These are phyloP conservation scores for Anagyrus pseudococci DNA, from an alignment of 2,888 invertebrate genomes.

Conservation along the genomic window DNA sequence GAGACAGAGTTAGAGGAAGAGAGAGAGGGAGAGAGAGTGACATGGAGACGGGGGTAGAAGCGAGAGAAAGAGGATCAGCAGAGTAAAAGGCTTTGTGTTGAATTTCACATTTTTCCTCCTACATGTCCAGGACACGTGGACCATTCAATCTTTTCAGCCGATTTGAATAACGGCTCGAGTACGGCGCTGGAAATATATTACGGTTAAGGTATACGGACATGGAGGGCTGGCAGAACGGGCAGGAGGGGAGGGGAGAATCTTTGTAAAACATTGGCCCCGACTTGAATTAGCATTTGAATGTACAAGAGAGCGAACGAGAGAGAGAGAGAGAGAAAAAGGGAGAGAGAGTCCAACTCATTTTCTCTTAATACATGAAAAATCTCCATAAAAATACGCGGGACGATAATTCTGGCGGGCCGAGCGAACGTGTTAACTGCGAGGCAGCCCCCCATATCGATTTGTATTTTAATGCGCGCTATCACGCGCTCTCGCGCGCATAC, in stretches of 20 bases:
- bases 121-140: not conserved
- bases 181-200: not conserved
- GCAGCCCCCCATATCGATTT: too few species aligned
- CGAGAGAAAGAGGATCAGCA: not conserved
- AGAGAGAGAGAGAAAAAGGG: too few species aligned
- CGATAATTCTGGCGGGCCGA: too few species aligned
- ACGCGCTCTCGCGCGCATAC: too few species aligned
- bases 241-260: not conserved
- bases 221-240: too few species aligned
- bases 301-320: too few species aligned
- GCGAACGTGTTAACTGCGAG: too few species aligned
- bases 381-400: slow-evolving; percentile 6
- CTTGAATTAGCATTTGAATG: slow-evolving; percentile 22
- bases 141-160: slow-evolving; percentile 22
- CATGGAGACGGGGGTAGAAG: not conserved
- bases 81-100: not conserved
- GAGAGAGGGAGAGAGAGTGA: too few species aligned
- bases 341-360: not conserved
- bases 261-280: slow-evolving; percentile 11
- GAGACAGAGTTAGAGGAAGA: too few species aligned
- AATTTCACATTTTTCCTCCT: slow-evolving; percentile 11
- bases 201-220: not conserved
- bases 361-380: not conserved
- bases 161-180: slow-evolving; percentile 21
- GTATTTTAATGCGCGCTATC: too few species aligned